A percentile compares a stretch with the other conserved stretches of the same genome.
Conservation (phyloP, 2,113 vertebrate genomes). For the Nibea albiflora region DNA sequence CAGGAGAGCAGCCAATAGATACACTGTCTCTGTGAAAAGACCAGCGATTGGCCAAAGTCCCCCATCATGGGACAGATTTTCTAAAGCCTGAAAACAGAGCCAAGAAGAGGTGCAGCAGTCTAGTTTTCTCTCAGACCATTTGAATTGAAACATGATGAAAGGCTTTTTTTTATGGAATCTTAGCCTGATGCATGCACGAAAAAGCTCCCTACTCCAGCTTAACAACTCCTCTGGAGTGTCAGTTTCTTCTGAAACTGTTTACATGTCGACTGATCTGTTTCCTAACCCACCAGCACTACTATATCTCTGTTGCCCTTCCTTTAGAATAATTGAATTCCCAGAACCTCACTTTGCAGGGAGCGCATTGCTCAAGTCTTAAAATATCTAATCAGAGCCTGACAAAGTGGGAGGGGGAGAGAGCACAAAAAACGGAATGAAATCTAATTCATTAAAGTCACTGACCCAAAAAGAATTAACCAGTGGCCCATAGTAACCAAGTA, state of each 20-base stretch:
- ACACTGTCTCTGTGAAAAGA: no score
- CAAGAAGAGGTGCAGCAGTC: no score
- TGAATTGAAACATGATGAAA: no score
- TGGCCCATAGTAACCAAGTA: conserved; percentile 70
- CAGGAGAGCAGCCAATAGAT: no score
- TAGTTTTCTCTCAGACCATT: no score
- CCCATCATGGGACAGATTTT: no score
- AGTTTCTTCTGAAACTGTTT: neutral
- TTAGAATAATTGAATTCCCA: conserved; percentile 50
- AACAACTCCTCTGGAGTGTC: neutral
- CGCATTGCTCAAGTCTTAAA: conserved; percentile 54
- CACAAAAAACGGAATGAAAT: conserved; percentile 56
- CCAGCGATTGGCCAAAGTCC: no score
- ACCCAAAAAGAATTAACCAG: conserved; percentile 75
- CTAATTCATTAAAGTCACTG: conserved; percentile 75
- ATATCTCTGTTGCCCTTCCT: conserved; percentile 25
- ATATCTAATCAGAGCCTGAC: conserved; percentile 70
- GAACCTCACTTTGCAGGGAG: conserved; percentile 39
- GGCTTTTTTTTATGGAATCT: no score
- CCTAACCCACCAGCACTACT: neutral
- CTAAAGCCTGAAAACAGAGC: no score
- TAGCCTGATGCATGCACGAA: no score
- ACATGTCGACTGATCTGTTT: neutral
- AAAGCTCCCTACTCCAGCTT: neutral
- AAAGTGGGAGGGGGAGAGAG: conserved; percentile 45